These are phyloP conservation scores for Idaea straminata DNA, from an alignment of 2,888 invertebrate species.

Conservation along the genomic window DNA sequence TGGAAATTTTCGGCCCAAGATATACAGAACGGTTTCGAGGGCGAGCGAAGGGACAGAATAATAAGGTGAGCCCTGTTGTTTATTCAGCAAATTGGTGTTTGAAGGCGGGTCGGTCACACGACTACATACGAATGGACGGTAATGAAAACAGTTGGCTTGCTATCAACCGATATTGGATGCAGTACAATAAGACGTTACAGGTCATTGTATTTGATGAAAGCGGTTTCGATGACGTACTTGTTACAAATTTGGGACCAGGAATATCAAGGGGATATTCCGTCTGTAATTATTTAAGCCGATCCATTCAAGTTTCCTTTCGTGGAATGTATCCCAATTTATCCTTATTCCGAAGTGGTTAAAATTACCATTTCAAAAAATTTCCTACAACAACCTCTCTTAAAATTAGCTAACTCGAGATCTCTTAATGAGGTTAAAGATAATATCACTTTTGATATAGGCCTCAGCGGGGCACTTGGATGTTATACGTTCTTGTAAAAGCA, in stretches of 20 bases:
- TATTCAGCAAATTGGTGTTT: slow-evolving; percentile 70
- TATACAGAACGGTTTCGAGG: slow-evolving; percentile 92
- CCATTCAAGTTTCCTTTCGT: background rate
- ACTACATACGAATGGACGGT: slow-evolving; percentile 44
- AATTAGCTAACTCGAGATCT: slow-evolving; percentile 1
- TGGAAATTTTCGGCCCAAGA: slow-evolving; percentile 94
- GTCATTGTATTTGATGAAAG: slow-evolving; percentile 7
- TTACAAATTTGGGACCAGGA: background rate
- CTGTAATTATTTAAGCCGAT: background rate
- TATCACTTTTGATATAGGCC: background rate
- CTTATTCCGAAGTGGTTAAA: background rate
- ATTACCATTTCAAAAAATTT: background rate
- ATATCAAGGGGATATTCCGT: background rate
- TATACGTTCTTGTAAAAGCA: background rate
- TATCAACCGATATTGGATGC: slow-evolving; percentile 32
- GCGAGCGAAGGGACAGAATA: slow-evolving; percentile 92
- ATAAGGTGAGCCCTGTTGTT: slow-evolving; percentile 78
- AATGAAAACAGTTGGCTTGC: slow-evolving; percentile 45
- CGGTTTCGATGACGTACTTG: background rate
- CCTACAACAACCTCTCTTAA: background rate
- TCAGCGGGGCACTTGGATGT: background rate
- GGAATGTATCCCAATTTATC: background rate
- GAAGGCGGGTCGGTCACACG: slow-evolving; percentile 40
- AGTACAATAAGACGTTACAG: slow-evolving; percentile 26
- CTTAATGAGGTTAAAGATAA: background rate